These are phyloP conservation scores for Reticulitermes lucifugus DNA, from an alignment of 2,888 invertebrate species.

Conservation along the genomic window DNA sequence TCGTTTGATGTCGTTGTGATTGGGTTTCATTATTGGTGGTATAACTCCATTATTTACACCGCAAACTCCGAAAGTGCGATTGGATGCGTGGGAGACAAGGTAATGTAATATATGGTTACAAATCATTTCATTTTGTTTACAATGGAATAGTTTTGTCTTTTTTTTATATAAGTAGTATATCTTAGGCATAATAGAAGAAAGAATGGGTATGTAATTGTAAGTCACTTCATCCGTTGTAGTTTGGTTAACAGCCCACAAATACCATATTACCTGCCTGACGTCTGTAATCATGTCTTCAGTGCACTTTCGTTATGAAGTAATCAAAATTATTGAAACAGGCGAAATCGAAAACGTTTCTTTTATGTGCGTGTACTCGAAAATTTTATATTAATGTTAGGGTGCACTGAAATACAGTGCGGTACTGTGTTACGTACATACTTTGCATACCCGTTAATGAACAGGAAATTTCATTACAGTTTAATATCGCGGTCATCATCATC, in stretches of 20 bases:
- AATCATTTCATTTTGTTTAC: constrained; percentile 23
- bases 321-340: too few relatives aligned
- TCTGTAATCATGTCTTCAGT: too few relatives aligned
- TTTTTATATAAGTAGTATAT: neutral
- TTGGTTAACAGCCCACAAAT: neutral
- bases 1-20: neutral
- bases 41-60: neutral
- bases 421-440: too few relatives aligned
- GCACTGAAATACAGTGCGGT: too few relatives aligned
- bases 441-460: too few relatives aligned
- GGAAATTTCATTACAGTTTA: too few relatives aligned
- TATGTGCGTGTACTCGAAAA: too few relatives aligned
- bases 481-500: too few relatives aligned
- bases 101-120: neutral
- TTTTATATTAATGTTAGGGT: too few relatives aligned
- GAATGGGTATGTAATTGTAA: neutral
- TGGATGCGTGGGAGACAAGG: neutral
- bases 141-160: constrained; percentile 16
- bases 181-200: neutral
- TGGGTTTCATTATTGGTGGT: neutral
- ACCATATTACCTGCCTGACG: neutral
- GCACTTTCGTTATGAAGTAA: too few relatives aligned
- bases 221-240: neutral
- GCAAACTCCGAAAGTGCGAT: neutral
- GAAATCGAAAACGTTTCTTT: too few relatives aligned